phyloP scores from a whole-genome alignment of 2,888 invertebrate species.

The Chouioia cunea region DNA sequence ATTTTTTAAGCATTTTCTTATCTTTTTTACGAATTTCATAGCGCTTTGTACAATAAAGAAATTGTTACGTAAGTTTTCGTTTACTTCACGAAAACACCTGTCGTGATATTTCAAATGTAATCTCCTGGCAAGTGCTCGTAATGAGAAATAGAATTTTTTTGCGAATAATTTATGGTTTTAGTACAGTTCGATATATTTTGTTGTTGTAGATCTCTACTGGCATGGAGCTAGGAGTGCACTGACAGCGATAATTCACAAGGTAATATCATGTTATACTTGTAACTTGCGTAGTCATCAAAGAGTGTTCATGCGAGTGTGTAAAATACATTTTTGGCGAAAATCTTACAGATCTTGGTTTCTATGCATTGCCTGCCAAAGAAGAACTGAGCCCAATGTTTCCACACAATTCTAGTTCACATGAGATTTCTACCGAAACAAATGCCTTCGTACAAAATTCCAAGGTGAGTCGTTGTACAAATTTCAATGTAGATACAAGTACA shows the following conservation, averaged over 20 bases:
- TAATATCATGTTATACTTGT: slow-evolving; percentile 39
- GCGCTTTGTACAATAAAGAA: no score
- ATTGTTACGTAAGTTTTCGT: no score
- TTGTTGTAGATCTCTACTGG: slow-evolving; percentile 69
- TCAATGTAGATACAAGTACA: not conserved
- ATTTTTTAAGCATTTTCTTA: no score
- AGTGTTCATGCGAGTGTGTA: no score
- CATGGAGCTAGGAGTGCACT: slow-evolving; percentile 69
- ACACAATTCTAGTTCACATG: slow-evolving; percentile 72
- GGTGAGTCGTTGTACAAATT: slow-evolving; percentile 58
- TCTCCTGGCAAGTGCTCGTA: no score
- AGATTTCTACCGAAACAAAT: slow-evolving; percentile 71
- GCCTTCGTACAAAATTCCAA: slow-evolving; percentile 72
- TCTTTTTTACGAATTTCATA: not conserved
- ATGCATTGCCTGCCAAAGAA: slow-evolving; percentile 72
- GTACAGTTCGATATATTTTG: slow-evolving; percentile 33
- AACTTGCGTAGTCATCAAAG: no score
- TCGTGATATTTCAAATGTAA: no score
- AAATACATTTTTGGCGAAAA: no score
- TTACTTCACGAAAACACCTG: no score
- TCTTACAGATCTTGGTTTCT: slow-evolving; percentile 69
- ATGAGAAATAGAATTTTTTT: no score
- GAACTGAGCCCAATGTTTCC: slow-evolving; percentile 72
- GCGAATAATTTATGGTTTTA: no score
- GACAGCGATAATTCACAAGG: slow-evolving; percentile 67